Evolutionary conservation across 1,140 invertebrate species (phyloP).

Genomic region (Anoplophora glabripennis): DNA sequence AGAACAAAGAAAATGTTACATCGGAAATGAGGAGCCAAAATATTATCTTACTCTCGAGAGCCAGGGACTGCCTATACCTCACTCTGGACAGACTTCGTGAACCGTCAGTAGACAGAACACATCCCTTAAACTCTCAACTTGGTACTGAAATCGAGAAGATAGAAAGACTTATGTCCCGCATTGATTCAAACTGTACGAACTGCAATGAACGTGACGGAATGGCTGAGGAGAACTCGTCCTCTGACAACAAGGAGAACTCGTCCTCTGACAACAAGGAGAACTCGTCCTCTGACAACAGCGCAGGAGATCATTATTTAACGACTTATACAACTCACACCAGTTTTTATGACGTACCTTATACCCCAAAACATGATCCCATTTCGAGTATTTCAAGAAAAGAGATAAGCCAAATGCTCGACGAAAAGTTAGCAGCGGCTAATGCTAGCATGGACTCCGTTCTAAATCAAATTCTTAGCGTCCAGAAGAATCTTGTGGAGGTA

Average conservation of each 20-base stretch:
- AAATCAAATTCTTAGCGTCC: no score
- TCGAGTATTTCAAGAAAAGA: slow-evolving; percentile 50
- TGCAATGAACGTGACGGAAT: slow-evolving; percentile 54
- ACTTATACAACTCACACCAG: slow-evolving; percentile 32
- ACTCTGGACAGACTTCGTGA: slow-evolving; percentile 69
- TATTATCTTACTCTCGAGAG: slow-evolving; percentile 63
- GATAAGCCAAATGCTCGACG: slow-evolving; percentile 63
- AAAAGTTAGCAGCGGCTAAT: no score
- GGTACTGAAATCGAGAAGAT: slow-evolving; percentile 63
- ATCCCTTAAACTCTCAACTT: slow-evolving; percentile 63
- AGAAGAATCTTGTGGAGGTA: slow-evolving; percentile 57
- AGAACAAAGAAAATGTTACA: slow-evolving; percentile 55
- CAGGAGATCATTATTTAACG: slow-evolving; percentile 40
- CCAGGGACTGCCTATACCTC: slow-evolving; percentile 67
- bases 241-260: no score
- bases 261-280: no score
- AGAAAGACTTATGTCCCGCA: slow-evolving; percentile 60
- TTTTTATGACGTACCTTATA: slow-evolving; percentile 38
- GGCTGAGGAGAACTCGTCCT: slow-evolving; percentile 53
- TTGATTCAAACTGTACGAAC: slow-evolving; percentile 57
- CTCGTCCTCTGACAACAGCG: slow-evolving; percentile 52
- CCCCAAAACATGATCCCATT: slow-evolving; percentile 50
- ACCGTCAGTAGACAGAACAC: slow-evolving; percentile 59
- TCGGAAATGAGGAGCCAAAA: slow-evolving; percentile 63
- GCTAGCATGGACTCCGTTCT: no score